Evolutionary conservation across 92 coral and sea anemone species (phyloP), one percentile per base, ranked within the genome.

Genomic region (Phenganax stokvisi): DNA sequence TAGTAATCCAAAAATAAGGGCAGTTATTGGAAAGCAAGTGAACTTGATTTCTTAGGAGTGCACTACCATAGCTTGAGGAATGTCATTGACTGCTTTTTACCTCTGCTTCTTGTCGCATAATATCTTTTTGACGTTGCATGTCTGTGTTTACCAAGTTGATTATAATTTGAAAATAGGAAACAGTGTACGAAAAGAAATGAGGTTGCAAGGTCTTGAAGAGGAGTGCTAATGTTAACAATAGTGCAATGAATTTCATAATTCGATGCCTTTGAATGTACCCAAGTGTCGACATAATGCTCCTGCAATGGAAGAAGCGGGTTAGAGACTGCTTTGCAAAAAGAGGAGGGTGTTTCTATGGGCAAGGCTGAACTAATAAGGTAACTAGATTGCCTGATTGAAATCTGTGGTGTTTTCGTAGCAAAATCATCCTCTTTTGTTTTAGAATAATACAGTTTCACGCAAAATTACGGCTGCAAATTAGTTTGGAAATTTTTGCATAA

Each of bases 91-190:
- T 20, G 25, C 47, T 1, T 37, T 37, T 37, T 37, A 79, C 83
- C 83, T 79, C 83, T 3, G 83, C 83, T 53, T 79, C 83, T 54
- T 79, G 83, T 79, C 74, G 53, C 7, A 64, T 17, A n/a, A 79
- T 74, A 64, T 79, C 83, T 51, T 79, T 51, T 2, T 64, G 74
- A 2, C 83, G 67, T 51, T 63, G 61, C 61, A 54, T 62, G 56
- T 79, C 83, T 5, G 53, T 47, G 51, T 65, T 79, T 13, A 79
- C 83, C 83, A 79, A 63, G 52, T 63, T 64, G 31, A 64, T 68
- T 1, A 79, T 65, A 63, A 79, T 51, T 63, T 64, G 54, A 20
- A 64, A 63, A 79, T 79, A 79, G 10, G 73, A 79, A 17, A 79
- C 28, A 8, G 83, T 3, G n/a, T 63, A 79, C 10, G 74, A 63